phyloP scores from a whole-genome alignment of 2,113 vertebrate species.

The Prionailurus bengalensis region DNA sequence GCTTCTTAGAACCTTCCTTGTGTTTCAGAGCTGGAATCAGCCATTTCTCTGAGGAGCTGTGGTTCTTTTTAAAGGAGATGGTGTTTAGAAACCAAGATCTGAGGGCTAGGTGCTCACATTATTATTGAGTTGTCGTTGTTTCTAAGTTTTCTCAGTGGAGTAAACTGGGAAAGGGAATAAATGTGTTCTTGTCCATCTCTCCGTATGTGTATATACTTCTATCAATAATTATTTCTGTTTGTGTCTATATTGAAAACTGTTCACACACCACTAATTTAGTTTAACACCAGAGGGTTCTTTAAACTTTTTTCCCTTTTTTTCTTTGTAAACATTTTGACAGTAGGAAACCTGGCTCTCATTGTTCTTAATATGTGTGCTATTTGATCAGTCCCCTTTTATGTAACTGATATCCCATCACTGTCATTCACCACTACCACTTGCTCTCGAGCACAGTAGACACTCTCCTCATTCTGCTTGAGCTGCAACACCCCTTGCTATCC shows the following conservation, averaged over 20 bases:
- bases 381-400: not conserved
- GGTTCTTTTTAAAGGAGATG: not conserved
- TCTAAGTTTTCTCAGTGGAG: not conserved
- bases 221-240: not conserved
- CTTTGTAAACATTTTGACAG: not conserved
- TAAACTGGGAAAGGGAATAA: not conserved
- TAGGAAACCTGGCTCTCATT: not conserved
- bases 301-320: not conserved
- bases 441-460: not conserved
- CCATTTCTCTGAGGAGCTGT: not conserved
- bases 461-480: not conserved
- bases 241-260: conserved; percentile 13
- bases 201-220: not conserved
- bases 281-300: not conserved
- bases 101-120: not conserved
- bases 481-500: not conserved
- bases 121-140: conserved; percentile 10
- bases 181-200: not conserved
- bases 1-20: not conserved
- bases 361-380: not conserved
- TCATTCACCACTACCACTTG: not conserved
- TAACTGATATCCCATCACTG: not conserved
- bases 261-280: not conserved
- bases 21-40: not conserved
- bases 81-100: conserved; percentile 25